Base-by-base conservation (phyloP, 2,888 invertebrate genomes). In the Aspidiotus rigidus region DNA sequence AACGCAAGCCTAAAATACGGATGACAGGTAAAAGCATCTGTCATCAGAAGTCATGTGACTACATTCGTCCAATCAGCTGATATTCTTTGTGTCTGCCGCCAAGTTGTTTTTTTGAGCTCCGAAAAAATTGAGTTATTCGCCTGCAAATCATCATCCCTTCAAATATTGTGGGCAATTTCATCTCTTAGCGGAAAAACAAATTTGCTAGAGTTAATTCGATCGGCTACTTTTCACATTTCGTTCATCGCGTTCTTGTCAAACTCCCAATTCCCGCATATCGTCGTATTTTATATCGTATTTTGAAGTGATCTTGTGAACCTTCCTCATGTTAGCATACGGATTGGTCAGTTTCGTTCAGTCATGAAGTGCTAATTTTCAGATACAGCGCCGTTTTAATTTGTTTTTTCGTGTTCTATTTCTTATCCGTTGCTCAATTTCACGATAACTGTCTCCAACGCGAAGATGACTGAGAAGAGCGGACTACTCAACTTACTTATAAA, bases 1-100 rank as follows among this genome's bases (percentile, higher is more conserved):
- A 28, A 28, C 28, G 28, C 28, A 28, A 28, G 28, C 28, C 28
- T 28, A 28, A 28, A 28, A 28, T 28, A 28, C 28, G 28, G 28
- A 66, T 66, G 57, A 66, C 44, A 64, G 66, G 66, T 66, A 66
- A 66, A 67, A 28, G 55, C 64, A 64, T 56, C 59, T 67, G 60
- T 67, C 67, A 56, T 64, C 57, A 41, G 39, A 56, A 44, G 67
- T 67, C 67, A 67, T 53, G 60, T 67, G 67, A 67, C 40, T 39
- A 8, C 8, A 39, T 60, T 40, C 44, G 60, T 17, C 67, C 67
- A 67, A 67, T 67, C 67, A 67, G 67, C 67, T 67, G 67, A 60
- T 67, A 67, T 67, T 67, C 67, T 67, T 67, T 67, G 67, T 67
- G 59, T 59, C 59, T 67, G 40, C 67, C 67, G 67, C 67, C 67